Conservation (phyloP, 2,113 vertebrate genomes). For the Indicator maculatus region DNA sequence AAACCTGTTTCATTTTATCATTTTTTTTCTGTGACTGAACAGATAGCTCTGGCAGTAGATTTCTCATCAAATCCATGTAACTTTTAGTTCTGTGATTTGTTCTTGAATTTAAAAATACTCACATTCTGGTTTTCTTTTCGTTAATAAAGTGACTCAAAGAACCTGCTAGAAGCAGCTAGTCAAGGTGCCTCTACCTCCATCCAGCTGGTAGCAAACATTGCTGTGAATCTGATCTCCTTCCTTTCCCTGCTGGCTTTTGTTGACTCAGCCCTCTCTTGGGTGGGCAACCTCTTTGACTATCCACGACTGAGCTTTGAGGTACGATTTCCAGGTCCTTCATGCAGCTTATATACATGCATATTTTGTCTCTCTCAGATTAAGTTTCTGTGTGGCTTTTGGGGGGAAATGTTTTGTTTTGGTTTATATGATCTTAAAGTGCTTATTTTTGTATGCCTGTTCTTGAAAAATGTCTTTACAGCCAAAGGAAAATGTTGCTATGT, state of each 20-base stretch:
- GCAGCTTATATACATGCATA: neutral
- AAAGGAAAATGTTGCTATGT: neutral
- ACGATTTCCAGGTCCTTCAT: neutral
- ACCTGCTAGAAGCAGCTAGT: constrained; percentile 84
- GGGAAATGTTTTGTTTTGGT: neutral
- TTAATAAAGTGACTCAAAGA: constrained; percentile 76
- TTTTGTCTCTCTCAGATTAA: neutral
- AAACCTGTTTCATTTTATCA: neutral
- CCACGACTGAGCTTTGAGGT: constrained; percentile 89
- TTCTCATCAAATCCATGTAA: neutral
- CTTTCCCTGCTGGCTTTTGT: constrained; percentile 83
- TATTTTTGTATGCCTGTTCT: neutral
- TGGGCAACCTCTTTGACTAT: constrained; percentile 85
- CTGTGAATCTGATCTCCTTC: constrained; percentile 84
- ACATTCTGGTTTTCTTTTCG: neutral
- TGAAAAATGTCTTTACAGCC: neutral
- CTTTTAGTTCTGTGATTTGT: neutral
- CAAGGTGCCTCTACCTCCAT: constrained; percentile 82
- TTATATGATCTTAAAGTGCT: neutral
- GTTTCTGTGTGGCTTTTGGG: neutral
- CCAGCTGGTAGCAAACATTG: constrained; percentile 78
- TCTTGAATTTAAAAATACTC: neutral
- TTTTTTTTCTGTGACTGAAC: neutral
- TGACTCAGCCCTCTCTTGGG: constrained; percentile 83
- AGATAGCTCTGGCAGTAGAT: neutral